Percentiles rank a stretch among this genome's conserved stretches.
Evolutionary conservation across 2,888 invertebrate species (phyloP).

Genomic region (Drosophila nr. perissopoda): DNA sequence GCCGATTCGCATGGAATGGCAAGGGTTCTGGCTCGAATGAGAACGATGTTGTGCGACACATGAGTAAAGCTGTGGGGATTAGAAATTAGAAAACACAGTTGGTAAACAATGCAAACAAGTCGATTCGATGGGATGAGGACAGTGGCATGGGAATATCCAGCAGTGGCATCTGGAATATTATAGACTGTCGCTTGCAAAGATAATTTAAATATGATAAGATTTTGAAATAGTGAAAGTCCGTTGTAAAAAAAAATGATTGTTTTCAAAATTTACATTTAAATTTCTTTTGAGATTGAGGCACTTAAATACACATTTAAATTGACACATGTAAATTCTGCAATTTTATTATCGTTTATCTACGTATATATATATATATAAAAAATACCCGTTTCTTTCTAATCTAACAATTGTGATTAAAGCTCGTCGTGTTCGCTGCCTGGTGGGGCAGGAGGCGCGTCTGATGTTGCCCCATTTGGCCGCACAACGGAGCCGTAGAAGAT

Average conservation of each 20-base stretch:
- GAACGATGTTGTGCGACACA: not conserved
- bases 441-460: conserved; percentile 11
- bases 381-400: conserved; percentile 25
- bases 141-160: not conserved
- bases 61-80: conserved; percentile 26
- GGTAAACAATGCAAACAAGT: not conserved
- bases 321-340: conserved; percentile 3
- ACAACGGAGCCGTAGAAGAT: conserved; percentile 69
- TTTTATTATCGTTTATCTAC: conserved; percentile 33
- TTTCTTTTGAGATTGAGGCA: not conserved
- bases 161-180: not conserved
- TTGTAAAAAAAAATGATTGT: not conserved
- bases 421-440: conserved; percentile 55
- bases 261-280: not conserved
- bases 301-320: not conserved
- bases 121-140: too few relatives aligned
- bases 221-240: not conserved
- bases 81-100: not conserved
- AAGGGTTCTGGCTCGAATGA: conserved; percentile 28
- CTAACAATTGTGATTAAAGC: conserved; percentile 40
- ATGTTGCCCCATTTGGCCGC: conserved; percentile 34
- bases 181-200: not conserved
- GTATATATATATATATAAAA: not conserved
- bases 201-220: not conserved
- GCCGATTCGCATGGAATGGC: conserved; percentile 50